These are phyloP conservation scores for Pangasianodon gigas DNA, from an alignment of 2,113 vertebrate genomes.

Conservation along the genomic window DNA sequence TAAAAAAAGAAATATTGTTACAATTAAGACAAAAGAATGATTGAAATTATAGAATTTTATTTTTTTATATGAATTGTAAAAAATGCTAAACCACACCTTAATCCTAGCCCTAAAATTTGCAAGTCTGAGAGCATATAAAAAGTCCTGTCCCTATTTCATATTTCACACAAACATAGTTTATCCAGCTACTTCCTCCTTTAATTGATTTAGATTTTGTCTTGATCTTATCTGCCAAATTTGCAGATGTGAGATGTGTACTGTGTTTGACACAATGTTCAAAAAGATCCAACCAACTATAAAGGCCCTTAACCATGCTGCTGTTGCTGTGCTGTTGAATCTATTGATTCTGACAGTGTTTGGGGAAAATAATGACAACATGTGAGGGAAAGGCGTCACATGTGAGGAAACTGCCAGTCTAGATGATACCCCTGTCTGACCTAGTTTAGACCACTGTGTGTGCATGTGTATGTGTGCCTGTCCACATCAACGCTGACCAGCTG, in stretches of 20 bases:
- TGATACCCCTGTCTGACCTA: constrained; percentile 50
- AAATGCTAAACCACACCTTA: background rate
- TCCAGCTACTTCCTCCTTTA: background rate
- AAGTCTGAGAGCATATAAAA: background rate
- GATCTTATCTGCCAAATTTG: background rate
- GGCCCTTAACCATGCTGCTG: constrained; percentile 1
- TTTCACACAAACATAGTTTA: background rate
- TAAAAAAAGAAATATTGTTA: background rate
- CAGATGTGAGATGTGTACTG: background rate
- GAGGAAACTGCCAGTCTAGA: constrained; percentile 42
- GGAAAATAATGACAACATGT: constrained; percentile 41
- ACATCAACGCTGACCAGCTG: constrained; percentile 40
- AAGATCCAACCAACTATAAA: background rate
- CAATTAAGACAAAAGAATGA: background rate
- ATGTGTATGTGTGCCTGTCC: constrained; percentile 39
- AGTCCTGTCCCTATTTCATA: background rate
- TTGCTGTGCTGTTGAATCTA: constrained; percentile 23
- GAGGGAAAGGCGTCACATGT: constrained; percentile 42
- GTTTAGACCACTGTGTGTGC: constrained; percentile 36
- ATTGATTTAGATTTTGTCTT: background rate
- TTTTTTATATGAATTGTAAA: background rate
- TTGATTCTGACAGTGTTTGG: constrained; percentile 46
- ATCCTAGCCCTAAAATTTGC: background rate
- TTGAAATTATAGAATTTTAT: background rate
- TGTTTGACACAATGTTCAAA: background rate